Percentiles rank a stretch among this genome's conserved stretches.
Conservation (phyloP, 2,888 invertebrate genomes). For the Pyrochroa serraticornis region DNA sequence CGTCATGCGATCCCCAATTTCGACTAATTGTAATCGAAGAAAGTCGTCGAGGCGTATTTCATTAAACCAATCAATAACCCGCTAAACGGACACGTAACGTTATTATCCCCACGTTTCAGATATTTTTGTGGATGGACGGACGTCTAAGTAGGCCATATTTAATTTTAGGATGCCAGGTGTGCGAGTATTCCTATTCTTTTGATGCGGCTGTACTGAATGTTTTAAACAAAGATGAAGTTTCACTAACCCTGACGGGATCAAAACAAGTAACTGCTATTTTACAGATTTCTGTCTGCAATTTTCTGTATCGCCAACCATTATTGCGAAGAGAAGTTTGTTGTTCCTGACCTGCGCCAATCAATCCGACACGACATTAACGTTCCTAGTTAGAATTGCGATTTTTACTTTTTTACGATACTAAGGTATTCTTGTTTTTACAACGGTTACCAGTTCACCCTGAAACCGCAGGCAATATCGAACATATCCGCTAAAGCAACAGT, state of each 20-base stretch:
- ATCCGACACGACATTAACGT: no score
- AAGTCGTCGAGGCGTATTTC: not conserved
- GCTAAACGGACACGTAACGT: no score
- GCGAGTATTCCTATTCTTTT: conserved; percentile 31
- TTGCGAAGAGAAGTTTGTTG: not conserved
- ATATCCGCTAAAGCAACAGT: no score
- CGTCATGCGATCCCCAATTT: not conserved
- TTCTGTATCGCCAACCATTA: no score
- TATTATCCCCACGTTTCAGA: no score
- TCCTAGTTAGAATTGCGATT: no score
- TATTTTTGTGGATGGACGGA: conserved; percentile 19
- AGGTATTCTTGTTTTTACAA: no score
- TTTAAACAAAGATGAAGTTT: conserved; percentile 27
- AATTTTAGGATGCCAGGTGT: conserved; percentile 51
- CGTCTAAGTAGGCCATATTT: conserved; percentile 50
- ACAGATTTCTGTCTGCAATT: conserved; percentile 15
- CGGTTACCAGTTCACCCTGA: no score
- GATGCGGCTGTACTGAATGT: conserved; percentile 25
- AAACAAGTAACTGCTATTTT: conserved; percentile 12
- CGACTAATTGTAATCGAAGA: not conserved
- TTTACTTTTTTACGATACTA: no score
- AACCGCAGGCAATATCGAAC: no score
- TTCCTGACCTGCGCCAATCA: no score
- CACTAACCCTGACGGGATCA: conserved; percentile 18
- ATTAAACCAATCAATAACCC: not conserved